Evolutionary conservation across 2,113 vertebrate genomes (phyloP).

Genomic region (Nycticryphes semicollaris): DNA sequence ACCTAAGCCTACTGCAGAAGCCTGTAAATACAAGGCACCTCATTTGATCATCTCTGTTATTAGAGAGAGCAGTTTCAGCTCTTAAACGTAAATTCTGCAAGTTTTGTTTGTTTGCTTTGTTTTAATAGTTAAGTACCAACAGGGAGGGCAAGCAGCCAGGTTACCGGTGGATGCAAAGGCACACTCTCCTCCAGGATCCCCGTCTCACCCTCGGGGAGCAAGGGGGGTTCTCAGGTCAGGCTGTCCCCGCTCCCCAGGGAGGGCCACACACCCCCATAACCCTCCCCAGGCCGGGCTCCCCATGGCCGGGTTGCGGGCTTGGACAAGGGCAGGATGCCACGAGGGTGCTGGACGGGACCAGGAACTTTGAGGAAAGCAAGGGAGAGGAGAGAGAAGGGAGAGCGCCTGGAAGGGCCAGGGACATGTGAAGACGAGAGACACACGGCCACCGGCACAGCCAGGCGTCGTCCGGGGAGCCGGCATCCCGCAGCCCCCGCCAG

Average conservation of each 20-base stretch:
- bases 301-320: not conserved
- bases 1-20: not conserved
- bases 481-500: not conserved
- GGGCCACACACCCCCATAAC: not conserved
- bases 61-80: not conserved
- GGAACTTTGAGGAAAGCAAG: not conserved
- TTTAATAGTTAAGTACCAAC: not conserved
- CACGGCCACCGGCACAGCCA: not conserved
- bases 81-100: rapidly evolving
- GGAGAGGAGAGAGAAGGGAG: not conserved
- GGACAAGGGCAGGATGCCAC: no score
- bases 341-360: not conserved
- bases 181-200: not conserved
- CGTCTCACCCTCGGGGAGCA: rapidly evolving
- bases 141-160: not conserved
- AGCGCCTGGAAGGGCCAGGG: no score
- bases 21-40: not conserved
- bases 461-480: not conserved
- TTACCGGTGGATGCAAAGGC: not conserved
- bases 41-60: rapidly evolving
- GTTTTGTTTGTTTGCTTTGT: not conserved
- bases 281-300: not conserved
- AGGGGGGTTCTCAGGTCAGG: not conserved
- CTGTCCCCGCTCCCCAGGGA: not conserved
- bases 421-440: no score